Evolutionary conservation across 2,888 invertebrate species (phyloP).

Genomic region (Leucania comma): DNA sequence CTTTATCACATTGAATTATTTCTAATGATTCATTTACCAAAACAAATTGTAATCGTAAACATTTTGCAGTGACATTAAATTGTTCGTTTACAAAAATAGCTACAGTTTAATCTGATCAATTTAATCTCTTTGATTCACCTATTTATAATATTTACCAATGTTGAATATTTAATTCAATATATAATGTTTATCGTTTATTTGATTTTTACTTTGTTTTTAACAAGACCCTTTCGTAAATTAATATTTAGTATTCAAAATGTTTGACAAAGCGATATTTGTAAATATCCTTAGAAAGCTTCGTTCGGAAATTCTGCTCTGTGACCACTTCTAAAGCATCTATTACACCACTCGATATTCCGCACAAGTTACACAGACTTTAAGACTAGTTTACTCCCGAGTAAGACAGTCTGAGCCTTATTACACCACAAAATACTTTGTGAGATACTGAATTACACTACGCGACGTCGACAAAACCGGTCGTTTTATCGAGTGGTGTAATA

Average conservation of each 20-base stretch:
- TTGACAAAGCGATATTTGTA: slow-evolving; percentile 13
- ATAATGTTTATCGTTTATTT: not conserved
- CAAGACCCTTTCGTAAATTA: not conserved
- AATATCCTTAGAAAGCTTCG: not conserved
- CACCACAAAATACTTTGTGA: no score
- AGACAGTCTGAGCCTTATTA: no score
- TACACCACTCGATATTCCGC: no score
- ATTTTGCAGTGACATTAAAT: slow-evolving; percentile 6
- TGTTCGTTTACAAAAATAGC: not conserved
- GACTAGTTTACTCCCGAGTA: no score
- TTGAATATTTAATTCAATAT: not conserved
- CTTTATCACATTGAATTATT: slow-evolving; percentile 29
- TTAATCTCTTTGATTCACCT: no score
- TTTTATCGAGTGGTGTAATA: no score
- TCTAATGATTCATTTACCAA: slow-evolving; percentile 21
- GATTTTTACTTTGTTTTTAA: not conserved
- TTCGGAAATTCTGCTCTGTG: slow-evolving; percentile 9
- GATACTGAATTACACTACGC: no score
- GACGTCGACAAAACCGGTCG: no score
- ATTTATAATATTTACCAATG: not conserved
- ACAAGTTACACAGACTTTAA: no score
- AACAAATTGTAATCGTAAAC: slow-evolving; percentile 41
- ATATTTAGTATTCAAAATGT: fast-evolving
- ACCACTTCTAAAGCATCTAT: no score
- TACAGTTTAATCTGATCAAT: not conserved